These are phyloP conservation scores for Tanypteryx hageni DNA, from an alignment of 2,888 invertebrate genomes.

Conservation along the genomic window DNA sequence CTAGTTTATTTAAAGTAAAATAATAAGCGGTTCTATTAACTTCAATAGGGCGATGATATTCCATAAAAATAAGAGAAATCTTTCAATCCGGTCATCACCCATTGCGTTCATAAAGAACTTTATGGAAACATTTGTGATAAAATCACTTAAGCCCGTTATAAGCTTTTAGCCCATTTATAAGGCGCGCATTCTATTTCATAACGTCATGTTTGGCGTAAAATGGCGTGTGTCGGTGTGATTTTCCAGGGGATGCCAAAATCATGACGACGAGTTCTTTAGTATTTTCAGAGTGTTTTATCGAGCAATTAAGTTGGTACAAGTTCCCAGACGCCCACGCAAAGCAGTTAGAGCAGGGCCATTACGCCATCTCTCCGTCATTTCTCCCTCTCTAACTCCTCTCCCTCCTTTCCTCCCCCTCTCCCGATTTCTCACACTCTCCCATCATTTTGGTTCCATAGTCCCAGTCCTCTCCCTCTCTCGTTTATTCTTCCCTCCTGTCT, in stretches of 20 bases:
- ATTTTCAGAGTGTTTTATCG: slow-evolving; percentile 22
- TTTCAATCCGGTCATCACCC: too few species aligned
- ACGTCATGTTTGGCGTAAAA: neutral
- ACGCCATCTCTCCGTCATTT: neutral
- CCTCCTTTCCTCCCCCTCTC: neutral
- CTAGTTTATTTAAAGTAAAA: too few species aligned
- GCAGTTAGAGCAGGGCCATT: slow-evolving; percentile 5
- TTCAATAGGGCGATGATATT: too few species aligned
- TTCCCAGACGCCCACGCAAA: slow-evolving; percentile 11
- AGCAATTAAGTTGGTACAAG: slow-evolving; percentile 31
- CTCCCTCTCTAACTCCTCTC: neutral
- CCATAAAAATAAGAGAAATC: too few species aligned
- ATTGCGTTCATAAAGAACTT: too few species aligned
- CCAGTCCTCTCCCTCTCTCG: neutral
- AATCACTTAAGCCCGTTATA: too few species aligned
- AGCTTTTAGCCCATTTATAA: too few species aligned
- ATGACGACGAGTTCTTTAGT: neutral
- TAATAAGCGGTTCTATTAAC: too few species aligned
- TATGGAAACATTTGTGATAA: too few species aligned
- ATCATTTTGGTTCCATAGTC: neutral
- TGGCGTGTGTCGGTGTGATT: neutral
- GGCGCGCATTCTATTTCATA: too few species aligned
- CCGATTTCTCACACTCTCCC: neutral
- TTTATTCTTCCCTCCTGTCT: neutral
- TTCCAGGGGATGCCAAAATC: neutral